Evolutionary conservation across 1,140 invertebrate genomes (phyloP), one percentile per base, ranked within the genome.

Genomic region (Ephestia elutella): DNA sequence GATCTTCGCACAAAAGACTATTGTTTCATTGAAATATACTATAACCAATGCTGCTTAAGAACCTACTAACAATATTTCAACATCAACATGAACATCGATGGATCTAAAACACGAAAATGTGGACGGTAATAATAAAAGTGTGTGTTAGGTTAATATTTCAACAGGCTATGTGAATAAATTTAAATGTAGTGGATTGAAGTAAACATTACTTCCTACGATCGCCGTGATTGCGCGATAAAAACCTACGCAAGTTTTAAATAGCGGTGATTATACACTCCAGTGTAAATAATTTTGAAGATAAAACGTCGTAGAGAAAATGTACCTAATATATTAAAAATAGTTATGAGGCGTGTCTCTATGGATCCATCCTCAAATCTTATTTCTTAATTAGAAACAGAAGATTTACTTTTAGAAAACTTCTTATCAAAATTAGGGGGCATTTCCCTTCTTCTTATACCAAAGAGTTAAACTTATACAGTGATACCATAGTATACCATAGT

Each of bases 191-290:
- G 60, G 60, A 56, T 44, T 51, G 20, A 58, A 60, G 64, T 68
- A 73, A 70, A 70, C 68, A 67, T 58, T 49, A 35, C 56, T 58
- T 58, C 49, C 49, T 32, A 49, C 49, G 18, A 50, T 50, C 30
- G 56, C 48, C 17, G 13, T 58, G 56, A 58, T 58, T 58, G 32
- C 58, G 48, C 51, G 0, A 60, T 54, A 60, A 54, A 60, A 44
- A 55, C 58, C 38, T 30, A 54, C 64, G 57, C 57, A 53, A 44
- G 54, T 64, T 56, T 32, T 56, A 71, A 71, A 68, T 71, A 74
- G 66, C 54, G 63, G 62, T 70, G 63, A 70, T 70, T 68, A 57
- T 59, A 66, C 62, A 65, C 60, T 62, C 62, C 15, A 20, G 15
- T 21, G 20, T 50, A 20, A 50, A 50, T 50, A 50, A 20, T 44